Conservation (phyloP, 2,797 vertebrate genomes). For the Microctenopoma lineatum region DNA sequence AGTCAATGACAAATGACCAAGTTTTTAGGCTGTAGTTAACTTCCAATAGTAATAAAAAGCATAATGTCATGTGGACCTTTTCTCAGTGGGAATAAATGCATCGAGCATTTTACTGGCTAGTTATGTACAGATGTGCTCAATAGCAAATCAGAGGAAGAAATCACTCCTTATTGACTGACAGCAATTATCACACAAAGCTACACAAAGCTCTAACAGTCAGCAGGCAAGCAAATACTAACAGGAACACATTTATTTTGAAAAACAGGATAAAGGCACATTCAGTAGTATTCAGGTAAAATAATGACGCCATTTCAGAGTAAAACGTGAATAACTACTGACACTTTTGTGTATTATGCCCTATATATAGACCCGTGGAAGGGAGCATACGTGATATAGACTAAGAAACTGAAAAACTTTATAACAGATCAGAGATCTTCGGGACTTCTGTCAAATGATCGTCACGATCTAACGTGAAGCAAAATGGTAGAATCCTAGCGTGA, state of each 20-base stretch:
- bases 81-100: background rate
- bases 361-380: too few relatives aligned
- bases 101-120: background rate
- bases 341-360: too few relatives aligned
- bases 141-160: background rate
- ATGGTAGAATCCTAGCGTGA: too few relatives aligned
- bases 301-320: too few relatives aligned
- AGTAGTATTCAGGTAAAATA: too few relatives aligned
- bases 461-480: too few relatives aligned
- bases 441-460: too few relatives aligned
- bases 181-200: too few relatives aligned
- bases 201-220: background rate
- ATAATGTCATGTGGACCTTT: background rate
- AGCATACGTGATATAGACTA: background rate
- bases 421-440: background rate
- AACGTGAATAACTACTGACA: background rate
- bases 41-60: background rate
- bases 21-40: background rate
- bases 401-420: background rate
- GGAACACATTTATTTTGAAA: background rate
- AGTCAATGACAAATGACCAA: background rate
- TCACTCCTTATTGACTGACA: background rate
- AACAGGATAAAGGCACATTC: too few relatives aligned
- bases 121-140: slow-evolving; percentile 1
- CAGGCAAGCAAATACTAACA: background rate